These are phyloP conservation scores for Erebia ligea DNA, from an alignment of 2,888 invertebrate species.

Conservation along the genomic window DNA sequence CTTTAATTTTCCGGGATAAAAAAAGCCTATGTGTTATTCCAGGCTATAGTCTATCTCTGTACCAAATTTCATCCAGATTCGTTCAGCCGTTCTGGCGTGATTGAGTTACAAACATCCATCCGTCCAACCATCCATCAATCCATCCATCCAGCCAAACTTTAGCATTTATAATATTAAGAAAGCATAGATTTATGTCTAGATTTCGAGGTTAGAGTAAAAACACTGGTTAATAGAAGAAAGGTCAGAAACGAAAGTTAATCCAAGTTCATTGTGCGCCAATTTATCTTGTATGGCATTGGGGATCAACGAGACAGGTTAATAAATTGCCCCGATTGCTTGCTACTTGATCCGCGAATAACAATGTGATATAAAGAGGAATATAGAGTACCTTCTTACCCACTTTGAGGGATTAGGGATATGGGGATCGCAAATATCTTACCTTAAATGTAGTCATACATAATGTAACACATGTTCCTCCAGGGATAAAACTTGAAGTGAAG, in stretches of 20 bases:
- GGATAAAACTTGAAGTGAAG: no score
- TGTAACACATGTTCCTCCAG: slow-evolving; percentile 10
- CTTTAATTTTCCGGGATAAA: no score
- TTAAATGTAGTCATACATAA: slow-evolving; percentile 23
- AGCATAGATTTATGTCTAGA: no score
- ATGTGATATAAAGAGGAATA: slow-evolving; percentile 23
- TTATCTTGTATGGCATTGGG: slow-evolving; percentile 16
- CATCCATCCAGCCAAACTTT: no score
- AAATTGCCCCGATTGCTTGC: slow-evolving; percentile 25
- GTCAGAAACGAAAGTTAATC: not conserved
- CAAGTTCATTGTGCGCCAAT: slow-evolving; percentile 12
- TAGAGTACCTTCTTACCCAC: slow-evolving; percentile 16
- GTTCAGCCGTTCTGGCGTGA: no score
- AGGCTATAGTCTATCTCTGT: no score
- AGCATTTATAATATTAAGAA: no score
- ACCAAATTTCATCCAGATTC: no score
- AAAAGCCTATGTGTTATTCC: no score
- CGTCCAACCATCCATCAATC: no score
- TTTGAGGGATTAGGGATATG: slow-evolving; percentile 20
- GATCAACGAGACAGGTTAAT: slow-evolving; percentile 26
- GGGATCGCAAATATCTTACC: slow-evolving; percentile 19
- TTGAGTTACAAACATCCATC: no score
- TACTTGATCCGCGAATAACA: slow-evolving; percentile 31
- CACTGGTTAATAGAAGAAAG: not conserved
- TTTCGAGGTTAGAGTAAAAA: no score